Conservation (phyloP, 2,888 invertebrate genomes). For the Aleiodes testaceus region DNA sequence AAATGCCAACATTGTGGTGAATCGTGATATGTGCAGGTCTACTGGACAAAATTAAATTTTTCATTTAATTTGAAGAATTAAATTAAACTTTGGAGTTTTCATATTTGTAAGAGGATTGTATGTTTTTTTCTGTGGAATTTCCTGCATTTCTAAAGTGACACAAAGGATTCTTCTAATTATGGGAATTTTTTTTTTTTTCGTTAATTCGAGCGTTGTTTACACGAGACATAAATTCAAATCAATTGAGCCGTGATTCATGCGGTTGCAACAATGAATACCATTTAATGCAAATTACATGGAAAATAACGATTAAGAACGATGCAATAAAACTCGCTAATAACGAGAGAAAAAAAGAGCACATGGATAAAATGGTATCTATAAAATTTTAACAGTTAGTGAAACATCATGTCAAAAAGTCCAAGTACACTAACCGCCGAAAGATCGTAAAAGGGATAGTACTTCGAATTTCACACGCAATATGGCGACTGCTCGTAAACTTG, state of each 20-base stretch:
- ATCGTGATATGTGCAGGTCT: slow-evolving; percentile 28
- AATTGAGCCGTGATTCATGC: too few species aligned
- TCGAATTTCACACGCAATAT: slow-evolving; percentile 50
- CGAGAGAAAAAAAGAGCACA: too few species aligned
- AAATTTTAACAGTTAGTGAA: slow-evolving; percentile 30
- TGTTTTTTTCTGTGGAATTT: not conserved
- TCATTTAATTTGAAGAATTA: not conserved
- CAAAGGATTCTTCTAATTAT: not conserved
- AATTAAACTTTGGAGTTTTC: too few species aligned
- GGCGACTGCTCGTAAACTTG: slow-evolving; percentile 48
- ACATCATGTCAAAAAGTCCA: slow-evolving; percentile 26
- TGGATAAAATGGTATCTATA: slow-evolving; percentile 1
- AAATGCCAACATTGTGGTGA: not conserved
- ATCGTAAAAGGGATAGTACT: slow-evolving; percentile 25
- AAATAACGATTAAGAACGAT: too few species aligned
- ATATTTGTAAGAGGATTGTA: too few species aligned
- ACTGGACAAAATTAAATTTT: slow-evolving; percentile 35
- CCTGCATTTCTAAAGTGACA: not conserved
- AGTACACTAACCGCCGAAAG: slow-evolving; percentile 24
- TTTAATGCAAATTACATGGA: too few species aligned
- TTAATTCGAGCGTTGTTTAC: too few species aligned
- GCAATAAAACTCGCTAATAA: too few species aligned
- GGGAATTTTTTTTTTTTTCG: not conserved
- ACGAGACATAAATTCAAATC: too few species aligned
- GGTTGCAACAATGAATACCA: too few species aligned